Percentiles rank a stretch among this genome's conserved stretches.
phyloP scores from a whole-genome alignment of 1,140 invertebrate species.

The Drosophila lacteicornis region DNA sequence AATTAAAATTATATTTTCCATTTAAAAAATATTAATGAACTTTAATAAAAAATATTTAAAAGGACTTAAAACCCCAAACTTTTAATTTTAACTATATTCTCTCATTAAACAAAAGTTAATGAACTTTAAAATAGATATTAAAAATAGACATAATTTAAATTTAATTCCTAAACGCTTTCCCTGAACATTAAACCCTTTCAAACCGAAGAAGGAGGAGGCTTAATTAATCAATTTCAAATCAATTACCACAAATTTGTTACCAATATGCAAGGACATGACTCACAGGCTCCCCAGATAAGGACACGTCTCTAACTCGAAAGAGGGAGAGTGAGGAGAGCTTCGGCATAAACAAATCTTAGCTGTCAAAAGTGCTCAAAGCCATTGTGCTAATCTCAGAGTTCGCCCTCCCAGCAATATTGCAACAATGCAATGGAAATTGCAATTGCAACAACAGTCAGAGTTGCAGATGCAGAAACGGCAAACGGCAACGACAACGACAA shows the following conservation, averaged over 20 bases:
- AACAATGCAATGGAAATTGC: conserved; percentile 23
- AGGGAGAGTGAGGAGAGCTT: conserved; percentile 3
- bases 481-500: conserved; percentile 41
- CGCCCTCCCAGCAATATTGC: not conserved
- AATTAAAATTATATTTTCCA: too few relatives aligned
- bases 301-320: not conserved
- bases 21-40: too few relatives aligned
- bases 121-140: too few relatives aligned
- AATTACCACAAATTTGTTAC: conserved; percentile 84
- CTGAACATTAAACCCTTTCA: not conserved
- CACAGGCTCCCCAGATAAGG: conserved; percentile 57
- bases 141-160: too few relatives aligned
- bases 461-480: conserved; percentile 27
- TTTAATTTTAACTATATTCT: too few relatives aligned
- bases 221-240: conserved; percentile 84
- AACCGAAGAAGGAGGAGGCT: conserved; percentile 22
- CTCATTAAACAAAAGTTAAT: not conserved
- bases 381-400: conserved; percentile 76
- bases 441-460: not conserved
- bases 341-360: conserved; percentile 78
- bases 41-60: too few relatives aligned
- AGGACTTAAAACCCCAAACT: too few relatives aligned
- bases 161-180: not conserved
- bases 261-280: conserved; percentile 83
- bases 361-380: conserved; percentile 83